Conservation (phyloP, 2,888 invertebrate genomes). For the Labia minor region DNA sequence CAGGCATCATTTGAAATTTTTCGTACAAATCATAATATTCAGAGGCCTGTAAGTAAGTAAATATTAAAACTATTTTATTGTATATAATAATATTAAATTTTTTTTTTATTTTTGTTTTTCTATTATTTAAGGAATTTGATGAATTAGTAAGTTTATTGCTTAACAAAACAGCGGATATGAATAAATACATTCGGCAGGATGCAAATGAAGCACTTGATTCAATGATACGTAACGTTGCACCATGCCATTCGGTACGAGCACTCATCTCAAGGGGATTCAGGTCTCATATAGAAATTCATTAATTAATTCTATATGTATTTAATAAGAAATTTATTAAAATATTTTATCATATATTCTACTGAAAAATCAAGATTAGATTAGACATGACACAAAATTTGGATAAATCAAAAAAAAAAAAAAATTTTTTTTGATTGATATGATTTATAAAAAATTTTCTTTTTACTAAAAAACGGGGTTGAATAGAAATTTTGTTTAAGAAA, state of each 20-base stretch:
- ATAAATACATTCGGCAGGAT: conserved; percentile 61
- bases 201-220: conserved; percentile 58
- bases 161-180: conserved; percentile 59
- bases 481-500: no score
- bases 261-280: conserved; percentile 33
- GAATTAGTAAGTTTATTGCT: conserved; percentile 54
- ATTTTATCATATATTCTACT: no score
- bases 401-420: no score
- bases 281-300: conserved; percentile 28
- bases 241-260: conserved; percentile 44
- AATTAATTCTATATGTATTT: no score
- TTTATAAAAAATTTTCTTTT: no score
- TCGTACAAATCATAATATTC: conserved; percentile 36
- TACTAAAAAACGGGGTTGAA: no score
- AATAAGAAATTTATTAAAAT: no score
- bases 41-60: conserved; percentile 35
- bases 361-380: no score
- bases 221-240: conserved; percentile 54
- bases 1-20: conserved; percentile 37
- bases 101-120: background rate
- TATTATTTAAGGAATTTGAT: conserved; percentile 51
- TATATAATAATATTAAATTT: background rate
- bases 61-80: background rate
- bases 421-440: no score
- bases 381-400: no score